phyloP scores from a whole-genome alignment of 2,888 invertebrate species.

The Phasia obesa region DNA sequence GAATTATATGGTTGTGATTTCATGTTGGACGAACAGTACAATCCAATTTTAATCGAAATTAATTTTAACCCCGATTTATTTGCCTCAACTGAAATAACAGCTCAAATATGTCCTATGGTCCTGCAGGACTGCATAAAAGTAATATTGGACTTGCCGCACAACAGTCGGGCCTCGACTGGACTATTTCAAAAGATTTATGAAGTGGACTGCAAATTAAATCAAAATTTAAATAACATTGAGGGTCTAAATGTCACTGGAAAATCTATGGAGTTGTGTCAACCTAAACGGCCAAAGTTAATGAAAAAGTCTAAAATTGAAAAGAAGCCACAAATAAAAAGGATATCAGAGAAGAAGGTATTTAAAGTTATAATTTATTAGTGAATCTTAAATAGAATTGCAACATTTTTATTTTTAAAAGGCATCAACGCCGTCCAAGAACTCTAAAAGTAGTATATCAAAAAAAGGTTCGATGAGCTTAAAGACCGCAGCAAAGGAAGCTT shows the following conservation, averaged over 20 bases:
- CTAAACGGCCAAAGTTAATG: constrained; percentile 2
- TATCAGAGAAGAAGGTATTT: constrained; percentile 31
- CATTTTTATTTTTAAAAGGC: not conserved
- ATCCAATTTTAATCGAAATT: constrained; percentile 96
- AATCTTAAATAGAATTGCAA: not conserved
- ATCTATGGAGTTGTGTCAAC: constrained; percentile 69
- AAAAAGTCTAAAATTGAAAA: constrained; percentile 33
- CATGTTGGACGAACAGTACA: constrained; percentile 91
- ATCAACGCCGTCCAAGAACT: not conserved
- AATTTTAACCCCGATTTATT: constrained; percentile 94
- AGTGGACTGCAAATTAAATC: constrained; percentile 74
- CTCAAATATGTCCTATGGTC: constrained; percentile 90
- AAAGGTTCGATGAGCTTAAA: constrained; percentile 41
- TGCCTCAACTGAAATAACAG: constrained; percentile 91
- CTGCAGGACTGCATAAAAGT: constrained; percentile 94
- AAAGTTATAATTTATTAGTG: not conserved
- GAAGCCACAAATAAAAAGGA: constrained; percentile 7
- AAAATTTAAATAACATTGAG: constrained; percentile 62
- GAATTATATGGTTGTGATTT: constrained; percentile 97
- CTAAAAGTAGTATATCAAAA: not conserved
- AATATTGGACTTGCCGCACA: constrained; percentile 82
- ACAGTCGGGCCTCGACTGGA: constrained; percentile 83
- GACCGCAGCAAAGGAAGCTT: constrained; percentile 69
- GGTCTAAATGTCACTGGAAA: constrained; percentile 67
- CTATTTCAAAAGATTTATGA: constrained; percentile 85